Base-by-base conservation (phyloP, 37 sponge, comb jelly and placozoan genomes). In the Crambe crambe region DNA sequence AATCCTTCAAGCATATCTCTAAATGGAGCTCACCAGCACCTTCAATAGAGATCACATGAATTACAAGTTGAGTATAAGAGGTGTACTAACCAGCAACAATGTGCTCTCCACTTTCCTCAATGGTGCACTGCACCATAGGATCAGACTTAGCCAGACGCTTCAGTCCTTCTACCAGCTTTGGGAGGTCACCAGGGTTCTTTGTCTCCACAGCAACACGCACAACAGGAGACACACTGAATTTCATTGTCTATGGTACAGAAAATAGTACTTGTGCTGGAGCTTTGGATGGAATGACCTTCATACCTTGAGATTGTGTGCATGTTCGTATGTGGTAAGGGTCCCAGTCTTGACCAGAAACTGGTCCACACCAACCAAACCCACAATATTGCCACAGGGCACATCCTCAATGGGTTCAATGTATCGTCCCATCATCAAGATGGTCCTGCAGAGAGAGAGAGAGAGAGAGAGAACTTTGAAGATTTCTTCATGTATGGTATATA, bases 341-440 rank as follows among this genome's bases (percentile, higher is more conserved):
- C 97, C 99, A 4, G 99, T 98, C 91, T 98, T 98, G 75, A 98
- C 93, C 3, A 98, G 83, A 83, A 83, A 98, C 89, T 98, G 99
- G 85, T 98, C 99, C 30, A 98, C 96, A 34, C 99, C 99, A 68
- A 98, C 99, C 42, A 98, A 81, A 1, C 99, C 99, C 29, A 94
- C 99, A 10, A 94, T 93, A 86, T 98, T 98, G 47, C 99, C 99
- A 88, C 97, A 96, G 60, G 99, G 99, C 9, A 98, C 99, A 75
- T 96, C 92, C 64, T 98, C 99, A 68, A 98, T 98, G 56, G 97
- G 86, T 73, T 98, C 99, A 40, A 84, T 76, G 44, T 87, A 87
- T 8, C 97, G 92, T 29, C 99, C 99, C 99, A 98, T 98, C 99
- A 98, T 98, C 73, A 98, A 83, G 25, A 98, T 80, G 38, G 99